phyloP scores from a whole-genome alignment of 2,797 vertebrate species.

The Varecia variegata region DNA sequence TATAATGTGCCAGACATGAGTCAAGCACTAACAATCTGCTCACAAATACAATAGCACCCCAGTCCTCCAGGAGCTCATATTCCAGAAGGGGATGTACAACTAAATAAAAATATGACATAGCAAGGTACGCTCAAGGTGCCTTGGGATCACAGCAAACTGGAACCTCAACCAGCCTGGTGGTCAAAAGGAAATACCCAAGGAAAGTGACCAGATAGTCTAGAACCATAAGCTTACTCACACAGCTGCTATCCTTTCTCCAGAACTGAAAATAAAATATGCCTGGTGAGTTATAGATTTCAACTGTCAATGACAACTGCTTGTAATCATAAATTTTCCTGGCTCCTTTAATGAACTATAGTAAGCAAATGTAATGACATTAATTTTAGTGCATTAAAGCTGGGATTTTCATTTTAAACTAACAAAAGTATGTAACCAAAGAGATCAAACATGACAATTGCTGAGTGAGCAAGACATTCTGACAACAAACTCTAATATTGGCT shows the following conservation, averaged over 20 bases:
- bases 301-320: not conserved
- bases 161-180: not conserved
- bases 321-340: not conserved
- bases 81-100: not conserved
- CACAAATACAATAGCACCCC: not conserved
- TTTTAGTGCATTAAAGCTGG: not conserved
- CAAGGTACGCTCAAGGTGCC: not conserved
- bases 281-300: not conserved
- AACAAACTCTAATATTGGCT: not conserved
- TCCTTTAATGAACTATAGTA: not conserved
- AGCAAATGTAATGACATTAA: not conserved
- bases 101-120: not conserved
- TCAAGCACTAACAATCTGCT: not conserved
- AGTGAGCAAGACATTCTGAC: not conserved
- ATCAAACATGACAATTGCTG: not conserved
- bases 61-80: not conserved
- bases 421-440: not conserved
- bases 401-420: slow-evolving; percentile 38
- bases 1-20: not conserved
- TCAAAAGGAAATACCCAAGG: not conserved
- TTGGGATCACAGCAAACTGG: not conserved
- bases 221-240: not conserved
- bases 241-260: not conserved
- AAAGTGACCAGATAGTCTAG: not conserved
- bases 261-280: not conserved